Conservation (phyloP, 2,797 vertebrate genomes). For the Gymnodraco acuticeps region DNA sequence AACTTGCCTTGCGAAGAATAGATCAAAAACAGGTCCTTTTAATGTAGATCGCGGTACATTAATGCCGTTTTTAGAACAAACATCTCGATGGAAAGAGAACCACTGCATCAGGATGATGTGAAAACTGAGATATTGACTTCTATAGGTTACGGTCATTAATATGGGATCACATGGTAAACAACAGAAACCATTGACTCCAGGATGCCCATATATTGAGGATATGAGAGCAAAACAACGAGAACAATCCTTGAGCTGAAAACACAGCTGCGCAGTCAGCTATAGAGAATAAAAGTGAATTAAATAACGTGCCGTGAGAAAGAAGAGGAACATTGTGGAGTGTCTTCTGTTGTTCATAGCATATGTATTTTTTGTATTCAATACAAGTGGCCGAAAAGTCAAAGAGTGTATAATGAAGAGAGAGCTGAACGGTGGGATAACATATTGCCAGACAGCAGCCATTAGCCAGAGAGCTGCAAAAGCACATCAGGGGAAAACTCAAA, state of each 20-base stretch:
- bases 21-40: no score
- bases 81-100: not conserved
- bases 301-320: conserved; percentile 14
- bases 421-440: conserved; percentile 70
- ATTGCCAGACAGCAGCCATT: conserved; percentile 75
- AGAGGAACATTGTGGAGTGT: conserved; percentile 14
- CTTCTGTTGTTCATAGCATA: conserved; percentile 28
- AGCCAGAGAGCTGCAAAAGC: conserved; percentile 76
- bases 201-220: conserved; percentile 16
- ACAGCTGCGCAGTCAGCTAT: conserved; percentile 30
- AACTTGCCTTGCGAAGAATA: no score
- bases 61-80: no score
- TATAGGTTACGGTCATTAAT: conserved; percentile 5
- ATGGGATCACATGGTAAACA: not conserved
- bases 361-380: conserved; percentile 57
- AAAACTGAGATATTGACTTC: conserved; percentile 6
- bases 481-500: conserved; percentile 74
- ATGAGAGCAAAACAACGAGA: conserved; percentile 22
- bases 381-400: conserved; percentile 60
- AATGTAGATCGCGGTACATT: no score
- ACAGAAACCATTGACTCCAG: conserved; percentile 20
- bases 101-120: not conserved
- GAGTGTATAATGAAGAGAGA: conserved; percentile 69
- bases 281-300: conserved; percentile 26
- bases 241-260: conserved; percentile 17